phyloP scores from a whole-genome alignment of 2,888 invertebrate species.

The Periphyllus acericola region DNA sequence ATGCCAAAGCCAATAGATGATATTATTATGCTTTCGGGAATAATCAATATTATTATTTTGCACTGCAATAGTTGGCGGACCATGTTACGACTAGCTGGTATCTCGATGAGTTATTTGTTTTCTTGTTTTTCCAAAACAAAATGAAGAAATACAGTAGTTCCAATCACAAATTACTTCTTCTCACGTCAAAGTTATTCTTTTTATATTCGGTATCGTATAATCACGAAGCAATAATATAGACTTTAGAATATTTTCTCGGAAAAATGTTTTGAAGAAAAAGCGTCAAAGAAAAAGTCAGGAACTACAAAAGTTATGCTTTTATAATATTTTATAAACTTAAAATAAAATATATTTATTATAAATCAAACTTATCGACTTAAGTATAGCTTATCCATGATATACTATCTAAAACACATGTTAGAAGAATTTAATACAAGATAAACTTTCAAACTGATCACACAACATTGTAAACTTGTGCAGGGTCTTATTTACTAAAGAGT shows the following conservation, averaged over 20 bases:
- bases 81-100: neutral
- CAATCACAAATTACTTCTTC: slow-evolving; percentile 17
- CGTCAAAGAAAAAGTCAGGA: neutral
- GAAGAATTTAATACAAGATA: too few relatives aligned
- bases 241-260: neutral
- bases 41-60: slow-evolving; percentile 40
- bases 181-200: neutral
- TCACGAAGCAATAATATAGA: neutral
- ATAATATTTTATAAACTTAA: too few relatives aligned
- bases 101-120: slow-evolving; percentile 33
- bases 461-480: too few relatives aligned
- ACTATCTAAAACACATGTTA: too few relatives aligned
- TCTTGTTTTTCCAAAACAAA: neutral
- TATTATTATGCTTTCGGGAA: slow-evolving; percentile 5
- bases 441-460: too few relatives aligned
- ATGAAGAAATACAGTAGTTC: neutral
- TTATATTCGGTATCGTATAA: neutral
- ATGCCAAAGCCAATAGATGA: neutral
- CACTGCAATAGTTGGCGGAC: slow-evolving; percentile 11
- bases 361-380: too few relatives aligned
- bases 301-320: neutral
- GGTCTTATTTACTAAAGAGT: too few relatives aligned
- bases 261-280: neutral
- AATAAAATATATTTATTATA: too few relatives aligned
- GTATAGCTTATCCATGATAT: too few relatives aligned